Evolutionary conservation across 2,888 invertebrate species (phyloP), one percentile per base, ranked within the genome.

Genomic region (Callyntrura guangdongensis): DNA sequence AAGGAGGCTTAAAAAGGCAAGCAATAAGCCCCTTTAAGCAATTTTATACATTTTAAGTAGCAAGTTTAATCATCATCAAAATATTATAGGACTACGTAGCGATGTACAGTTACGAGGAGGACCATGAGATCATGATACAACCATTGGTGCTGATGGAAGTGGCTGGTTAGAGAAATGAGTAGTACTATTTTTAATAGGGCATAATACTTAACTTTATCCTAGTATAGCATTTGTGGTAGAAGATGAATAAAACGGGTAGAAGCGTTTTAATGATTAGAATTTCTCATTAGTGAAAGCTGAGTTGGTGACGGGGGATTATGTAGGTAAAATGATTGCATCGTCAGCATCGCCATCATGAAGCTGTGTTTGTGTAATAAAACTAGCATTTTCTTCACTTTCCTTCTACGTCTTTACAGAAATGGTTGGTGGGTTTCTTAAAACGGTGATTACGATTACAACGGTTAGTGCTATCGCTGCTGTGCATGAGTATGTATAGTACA

Each of bases 191-290:
- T 67, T 67, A 67, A 67, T 67, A 67, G 67, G 67, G 27, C 27
- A 67, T 9, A 25, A 27, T 67, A 11, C 27, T 27, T 59, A 17
- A 49, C 17, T 22, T 82, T 45, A 22, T n/a, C n/a, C n/a, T n/a
- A n/a, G n/a, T n/a, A n/a, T 25, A 83, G 14, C 4, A 49, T n/a
- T 11, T 45, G 8, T 4, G 8, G 20, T n/a, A 49, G 25, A 47
- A 49, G 45, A 53, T 49, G 69, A 27, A 14, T 59, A 59, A 11
- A 59, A 20, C 6, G n/a, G n/a, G n/a, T n/a, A n/a, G 67, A 59
- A 82, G 74, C 20, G 22, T 82, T 87, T 88, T 88, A 72, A 88
- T 88, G 88, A 83, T 74, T 83, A 82, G 83, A 88, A 82, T 74
- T 88, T 88, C 83, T 88, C 88, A 88, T 88, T 88, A 88, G 61